Percentiles rank a stretch among this genome's conserved stretches.
Evolutionary conservation across 2,797 vertebrate genomes (phyloP).

Genomic region (Alauda arvensis): DNA sequence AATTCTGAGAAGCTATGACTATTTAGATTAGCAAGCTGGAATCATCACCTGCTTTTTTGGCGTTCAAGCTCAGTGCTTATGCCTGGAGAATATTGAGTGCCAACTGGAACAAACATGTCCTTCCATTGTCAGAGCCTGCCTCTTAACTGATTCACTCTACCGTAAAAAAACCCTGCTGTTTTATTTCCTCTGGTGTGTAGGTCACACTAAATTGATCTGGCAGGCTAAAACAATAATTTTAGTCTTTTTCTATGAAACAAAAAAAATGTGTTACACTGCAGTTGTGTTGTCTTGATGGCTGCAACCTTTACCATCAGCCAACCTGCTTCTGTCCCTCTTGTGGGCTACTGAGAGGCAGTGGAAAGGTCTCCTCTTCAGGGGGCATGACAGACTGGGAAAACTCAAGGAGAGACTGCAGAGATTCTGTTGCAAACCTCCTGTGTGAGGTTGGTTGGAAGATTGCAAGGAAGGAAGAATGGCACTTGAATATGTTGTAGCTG

Average conservation of each 20-base stretch:
- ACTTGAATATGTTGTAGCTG: background rate
- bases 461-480: background rate
- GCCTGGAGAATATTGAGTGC: background rate
- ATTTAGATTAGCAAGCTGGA: background rate
- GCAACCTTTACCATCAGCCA: background rate
- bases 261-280: background rate
- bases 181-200: background rate
- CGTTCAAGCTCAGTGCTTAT: background rate
- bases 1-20: background rate
- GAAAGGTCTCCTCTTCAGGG: background rate
- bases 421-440: background rate
- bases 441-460: background rate
- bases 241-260: background rate
- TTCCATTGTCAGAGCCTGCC: background rate
- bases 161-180: background rate
- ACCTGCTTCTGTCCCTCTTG: background rate
- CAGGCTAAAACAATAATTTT: background rate
- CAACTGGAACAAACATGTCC: background rate
- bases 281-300: background rate
- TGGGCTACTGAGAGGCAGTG: background rate
- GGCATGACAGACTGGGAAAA: background rate
- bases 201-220: background rate
- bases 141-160: constrained; percentile 3
- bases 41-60: constrained; percentile 9
- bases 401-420: background rate